Evolutionary conservation across 2,888 invertebrate genomes (phyloP).

Genomic region (Ariolimax columbianus): DNA sequence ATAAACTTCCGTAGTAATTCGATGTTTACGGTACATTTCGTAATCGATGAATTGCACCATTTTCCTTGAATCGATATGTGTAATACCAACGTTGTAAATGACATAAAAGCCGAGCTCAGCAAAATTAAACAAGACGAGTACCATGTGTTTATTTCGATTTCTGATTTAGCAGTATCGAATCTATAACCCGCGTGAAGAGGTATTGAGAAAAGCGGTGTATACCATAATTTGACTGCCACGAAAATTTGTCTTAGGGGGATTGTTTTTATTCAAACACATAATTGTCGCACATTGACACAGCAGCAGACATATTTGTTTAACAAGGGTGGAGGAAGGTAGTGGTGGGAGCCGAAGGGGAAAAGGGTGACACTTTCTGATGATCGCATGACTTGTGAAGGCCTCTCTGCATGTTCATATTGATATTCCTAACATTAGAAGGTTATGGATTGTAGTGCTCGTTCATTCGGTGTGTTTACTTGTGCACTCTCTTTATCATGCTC

Average conservation of each 20-base stretch:
- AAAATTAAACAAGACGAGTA: neutral
- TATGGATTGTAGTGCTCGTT: too few relatives aligned
- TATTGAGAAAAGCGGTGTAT: neutral
- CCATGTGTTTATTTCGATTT: constrained; percentile 3
- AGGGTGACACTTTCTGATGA: too few relatives aligned
- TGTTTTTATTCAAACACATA: neutral
- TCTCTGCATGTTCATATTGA: too few relatives aligned
- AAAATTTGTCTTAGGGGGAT: neutral
- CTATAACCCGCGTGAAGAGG: neutral
- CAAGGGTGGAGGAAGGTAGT: too few relatives aligned
- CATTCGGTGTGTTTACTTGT: neutral
- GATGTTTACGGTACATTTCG: neutral
- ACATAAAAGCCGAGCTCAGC: neutral
- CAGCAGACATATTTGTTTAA: neutral
- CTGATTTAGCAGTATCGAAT: neutral
- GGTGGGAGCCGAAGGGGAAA: too few relatives aligned
- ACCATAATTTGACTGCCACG: neutral
- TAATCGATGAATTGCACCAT: neutral
- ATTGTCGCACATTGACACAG: neutral
- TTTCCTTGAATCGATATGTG: neutral
- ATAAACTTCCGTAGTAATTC: too few relatives aligned
- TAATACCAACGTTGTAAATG: neutral
- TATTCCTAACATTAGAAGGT: too few relatives aligned
- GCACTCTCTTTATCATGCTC: neutral
- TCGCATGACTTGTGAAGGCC: too few relatives aligned